Evolutionary conservation across 53 echinoderm and acorn worm species (phyloP), one percentile per base, ranked within the genome.

Genomic region (Mesocentrotus franciscanus): DNA sequence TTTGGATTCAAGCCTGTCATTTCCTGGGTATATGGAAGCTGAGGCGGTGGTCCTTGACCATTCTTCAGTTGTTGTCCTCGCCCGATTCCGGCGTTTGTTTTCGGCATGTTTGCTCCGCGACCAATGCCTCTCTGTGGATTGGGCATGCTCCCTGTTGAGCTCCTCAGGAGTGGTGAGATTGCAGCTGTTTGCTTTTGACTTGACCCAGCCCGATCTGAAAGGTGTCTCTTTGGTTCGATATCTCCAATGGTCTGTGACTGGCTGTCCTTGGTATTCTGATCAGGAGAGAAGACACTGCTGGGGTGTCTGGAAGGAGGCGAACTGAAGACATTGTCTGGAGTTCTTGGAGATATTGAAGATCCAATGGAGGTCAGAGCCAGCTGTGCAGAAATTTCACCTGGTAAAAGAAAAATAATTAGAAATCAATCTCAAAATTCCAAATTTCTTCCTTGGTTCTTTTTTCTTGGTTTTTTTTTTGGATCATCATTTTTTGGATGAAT

Each of bases 311-410:
- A 42, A 14, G 62, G 68, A 2, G 95, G 95, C 8, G 95, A 68
- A 56, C 68, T 94, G 95, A 94, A 94, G 68, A 94, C 95, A 61
- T 94, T 66, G 59, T 94, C 95, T 16, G 85, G 85, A 39, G 89
- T 85, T 59, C 49, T 66, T 3, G 94, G 94, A 29, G 94, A 61
- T 17, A 92, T 75, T 10, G 92, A 92, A n/a, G 93, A 81, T 76
- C 66, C 62, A 85, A 94, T 24, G 66, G 85, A 56, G 1, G 95
- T 94, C 64, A 56, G 85, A 24, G 62, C 95, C 32, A 94, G 87
- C 70, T 94, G 85, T 18, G 49, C 70, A 24, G 95, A 85, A 24
- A 94, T 61, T 12, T 94, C 95, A 85, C 71, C 95, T 94, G 87
- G 32, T 90, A 22, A 60, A 68, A 74, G 29, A 17, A 92, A 56